phyloP scores from a whole-genome alignment of 2,113 vertebrate genomes.

The Panthera tigris region DNA sequence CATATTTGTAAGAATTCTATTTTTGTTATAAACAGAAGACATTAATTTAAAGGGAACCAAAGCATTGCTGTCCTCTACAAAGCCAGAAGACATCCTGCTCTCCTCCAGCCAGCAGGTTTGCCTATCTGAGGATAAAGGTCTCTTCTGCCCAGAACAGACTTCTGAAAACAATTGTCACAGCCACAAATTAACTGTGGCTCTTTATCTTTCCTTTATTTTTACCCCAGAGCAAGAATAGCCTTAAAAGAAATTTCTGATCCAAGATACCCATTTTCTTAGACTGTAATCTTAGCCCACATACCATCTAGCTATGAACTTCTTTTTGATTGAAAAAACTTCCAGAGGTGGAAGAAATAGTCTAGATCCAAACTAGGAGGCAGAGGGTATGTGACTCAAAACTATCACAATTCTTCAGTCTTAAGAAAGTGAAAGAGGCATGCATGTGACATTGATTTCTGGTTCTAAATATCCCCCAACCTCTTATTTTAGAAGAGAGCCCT shows the following conservation, averaged over 20 bases:
- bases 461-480: not conserved
- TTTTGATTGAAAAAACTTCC: slow-evolving; percentile 6
- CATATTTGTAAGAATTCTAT: not conserved
- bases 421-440: not conserved
- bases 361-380: not conserved
- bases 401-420: not conserved
- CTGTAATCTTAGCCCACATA: not conserved
- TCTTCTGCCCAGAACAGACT: slow-evolving; percentile 11
- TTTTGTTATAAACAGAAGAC: slow-evolving; percentile 12
- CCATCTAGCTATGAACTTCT: not conserved
- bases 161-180: slow-evolving; percentile 28
- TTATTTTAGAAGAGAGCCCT: not conserved
- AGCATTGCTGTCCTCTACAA: not conserved
- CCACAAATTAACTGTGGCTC: not conserved
- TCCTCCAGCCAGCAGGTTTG: not conserved
- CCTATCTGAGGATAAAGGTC: slow-evolving; percentile 19
- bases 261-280: not conserved
- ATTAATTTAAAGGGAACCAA: not conserved
- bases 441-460: not conserved
- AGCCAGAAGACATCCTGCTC: not conserved
- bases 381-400: not conserved
- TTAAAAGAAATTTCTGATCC: slow-evolving; percentile 23
- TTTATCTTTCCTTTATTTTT: slow-evolving; percentile 15
- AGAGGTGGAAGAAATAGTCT: not conserved
- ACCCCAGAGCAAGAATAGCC: not conserved